Evolutionary conservation across 2,113 vertebrate genomes (phyloP), one percentile per base, ranked within the genome.

Genomic region (Heterochromis multidens): DNA sequence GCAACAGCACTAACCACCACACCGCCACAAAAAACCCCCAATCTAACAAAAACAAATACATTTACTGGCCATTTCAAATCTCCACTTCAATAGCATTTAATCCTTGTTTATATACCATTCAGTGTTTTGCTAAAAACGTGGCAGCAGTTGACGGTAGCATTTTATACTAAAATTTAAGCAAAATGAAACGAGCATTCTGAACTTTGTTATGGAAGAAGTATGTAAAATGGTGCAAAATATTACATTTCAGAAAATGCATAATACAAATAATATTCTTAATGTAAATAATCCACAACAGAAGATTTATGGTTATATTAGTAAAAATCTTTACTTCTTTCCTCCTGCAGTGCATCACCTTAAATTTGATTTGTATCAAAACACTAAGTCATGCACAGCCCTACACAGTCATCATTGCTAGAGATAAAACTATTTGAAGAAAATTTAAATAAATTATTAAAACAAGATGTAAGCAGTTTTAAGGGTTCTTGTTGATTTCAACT

Each of bases 81-180:
- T 29, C 9, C 65, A 72, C 25, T 49, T 70, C 40, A 72, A 29
- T 23, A 12, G 5, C 23, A 29, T 0, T 49, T 11, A 12, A 12
- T 9, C 37, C 12, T 40, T 40, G 37, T 40, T 40, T 10, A 40
- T 12, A 40, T 40, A 46, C 5, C 67, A 72, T 46, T 72, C 25
- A 7, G 0, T 70, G 25, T 46, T 27, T 25, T 70, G 25, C 31
- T 19, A 61, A 31, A 46, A 70, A 72, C 43, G 31, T 72, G 25
- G 43, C 5, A 49, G 4, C 40, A 49, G 25, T 21, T 52, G 17
- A 72, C 1, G 0, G 0, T 12, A 49, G 16, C 25, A 1, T 17
- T 72, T 72, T 3, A 72, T 1, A 72, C 40, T 29, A 72, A 49
- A 49, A 27, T 12, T 27, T 46, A 25, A 27, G n/a, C 65, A 46